Conservation (phyloP, 1,140 invertebrate species). For the Papilio glaucus region DNA sequence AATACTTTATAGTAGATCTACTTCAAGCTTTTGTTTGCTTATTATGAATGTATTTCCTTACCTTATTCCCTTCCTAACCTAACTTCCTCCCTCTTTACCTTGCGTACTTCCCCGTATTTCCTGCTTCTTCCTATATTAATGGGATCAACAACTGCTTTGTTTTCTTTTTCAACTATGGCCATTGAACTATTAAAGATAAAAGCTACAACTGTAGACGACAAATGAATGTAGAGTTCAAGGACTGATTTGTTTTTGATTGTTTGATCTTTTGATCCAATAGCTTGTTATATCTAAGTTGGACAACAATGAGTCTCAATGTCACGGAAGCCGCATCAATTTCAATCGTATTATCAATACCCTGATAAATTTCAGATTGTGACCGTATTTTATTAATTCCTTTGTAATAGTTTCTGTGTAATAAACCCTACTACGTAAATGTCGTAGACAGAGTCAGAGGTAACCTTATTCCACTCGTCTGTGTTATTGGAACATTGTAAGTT, state of each 20-base stretch:
- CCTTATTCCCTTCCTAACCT: no score
- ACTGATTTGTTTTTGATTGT: background rate
- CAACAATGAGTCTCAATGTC: constrained; percentile 5
- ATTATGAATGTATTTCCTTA: no score
- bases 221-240: background rate
- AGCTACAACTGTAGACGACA: background rate
- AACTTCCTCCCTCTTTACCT: no score
- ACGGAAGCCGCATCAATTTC: background rate
- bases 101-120: no score
- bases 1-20: no score
- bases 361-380: background rate
- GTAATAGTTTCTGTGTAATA: no score
- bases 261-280: background rate
- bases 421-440: no score
- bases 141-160: background rate
- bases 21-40: no score
- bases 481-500: no score
- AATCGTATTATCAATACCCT: background rate
- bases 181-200: background rate
- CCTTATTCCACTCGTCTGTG: no score
- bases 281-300: background rate
- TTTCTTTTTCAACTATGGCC: background rate
- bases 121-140: no score
- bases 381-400: background rate
- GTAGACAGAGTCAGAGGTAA: no score